These are phyloP conservation scores for Elysia chlorotica DNA, from an alignment of 1,140 invertebrate genomes.

Conservation along the genomic window DNA sequence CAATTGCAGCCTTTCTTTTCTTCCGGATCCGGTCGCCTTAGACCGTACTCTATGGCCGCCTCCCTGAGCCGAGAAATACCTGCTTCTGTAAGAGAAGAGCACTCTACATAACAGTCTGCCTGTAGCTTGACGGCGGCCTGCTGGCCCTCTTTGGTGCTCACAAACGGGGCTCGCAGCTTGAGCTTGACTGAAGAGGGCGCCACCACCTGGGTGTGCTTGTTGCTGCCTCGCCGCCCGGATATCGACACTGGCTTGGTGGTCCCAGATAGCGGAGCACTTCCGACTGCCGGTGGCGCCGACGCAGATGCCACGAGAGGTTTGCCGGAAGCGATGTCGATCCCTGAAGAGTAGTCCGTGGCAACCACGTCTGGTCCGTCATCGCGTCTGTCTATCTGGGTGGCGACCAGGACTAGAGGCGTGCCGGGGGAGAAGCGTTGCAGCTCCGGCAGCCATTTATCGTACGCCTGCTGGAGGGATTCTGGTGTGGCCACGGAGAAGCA, in stretches of 20 bases:
- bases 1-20: conserved; percentile 26
- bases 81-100: conserved; percentile 87
- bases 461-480: conserved; percentile 97
- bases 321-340: no score
- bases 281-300: conserved; percentile 70
- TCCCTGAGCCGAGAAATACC: conserved; percentile 67
- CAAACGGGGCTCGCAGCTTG: conserved; percentile 39
- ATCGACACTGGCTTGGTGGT: no score
- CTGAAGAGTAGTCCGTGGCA: conserved; percentile 77
- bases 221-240: neutral
- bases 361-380: conserved; percentile 77
- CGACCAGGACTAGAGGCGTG: conserved; percentile 84
- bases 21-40: conserved; percentile 11
- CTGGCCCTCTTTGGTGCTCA: conserved; percentile 76
- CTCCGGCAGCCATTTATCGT: conserved; percentile 78
- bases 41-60: conserved; percentile 31
- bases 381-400: conserved; percentile 57
- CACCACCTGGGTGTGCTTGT: neutral
- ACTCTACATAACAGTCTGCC: conserved; percentile 88
- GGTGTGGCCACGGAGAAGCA: conserved; percentile 99
- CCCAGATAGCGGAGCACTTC: conserved; percentile 83
- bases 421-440: conserved; percentile 72
- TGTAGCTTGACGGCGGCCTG: conserved; percentile 71
- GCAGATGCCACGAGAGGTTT: no score
- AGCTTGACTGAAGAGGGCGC: no score